Base-by-base conservation (phyloP, 2,888 invertebrate species). In the Priocnemis perturbator region DNA sequence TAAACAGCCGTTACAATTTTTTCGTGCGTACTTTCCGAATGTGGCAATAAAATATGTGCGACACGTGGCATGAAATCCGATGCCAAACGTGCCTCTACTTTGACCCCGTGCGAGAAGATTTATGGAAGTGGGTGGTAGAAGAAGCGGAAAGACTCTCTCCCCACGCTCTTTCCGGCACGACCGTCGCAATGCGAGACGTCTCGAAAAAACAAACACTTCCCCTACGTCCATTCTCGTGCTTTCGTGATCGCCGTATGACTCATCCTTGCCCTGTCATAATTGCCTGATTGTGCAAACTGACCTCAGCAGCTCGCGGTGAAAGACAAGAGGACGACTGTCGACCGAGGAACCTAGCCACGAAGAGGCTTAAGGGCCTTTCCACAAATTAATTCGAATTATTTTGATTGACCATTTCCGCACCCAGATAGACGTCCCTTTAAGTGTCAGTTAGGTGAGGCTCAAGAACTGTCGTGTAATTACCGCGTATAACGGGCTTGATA, bases 321-420 rank as follows among this genome's bases (percentile, higher is more conserved):
- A 19, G 9, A 50, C 1, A 21, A 15, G 1, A 21, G 7, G 1
- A 3, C 37, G 45, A 47, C 26, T 26, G 26, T 26, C 26, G 26
- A 26, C 3, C 26, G 26, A 5, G 26, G 26, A n/a, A n/a, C n/a
- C 26, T 26, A 26, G 23, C 20, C 21, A 17, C 5, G 9, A n/a
- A 57, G 14, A 9, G 17, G 30, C 14, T 45, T 20, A 20, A 58
- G 20, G 44, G 44, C 19, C 11, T 52, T 69, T 63, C 52, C 65
- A 74, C 60, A 79, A 82, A 83, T 84, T 81, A 83, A 84, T 85
- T 83, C 79, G 77, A 83, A 84, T 84, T 77, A 84, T 80, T 83
- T 81, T 81, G 84, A 86, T 84, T 69, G 80, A 81, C 73, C 67
- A 81, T 81, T 86, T 86, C 81, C 84, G 81, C 74, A 44, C 59